A percentile compares a stretch with the other conserved stretches of the same genome.
These are phyloP conservation scores for Lamprologus sp. DNA, from an alignment of 2,113 vertebrate genomes.

Conservation along the genomic window DNA sequence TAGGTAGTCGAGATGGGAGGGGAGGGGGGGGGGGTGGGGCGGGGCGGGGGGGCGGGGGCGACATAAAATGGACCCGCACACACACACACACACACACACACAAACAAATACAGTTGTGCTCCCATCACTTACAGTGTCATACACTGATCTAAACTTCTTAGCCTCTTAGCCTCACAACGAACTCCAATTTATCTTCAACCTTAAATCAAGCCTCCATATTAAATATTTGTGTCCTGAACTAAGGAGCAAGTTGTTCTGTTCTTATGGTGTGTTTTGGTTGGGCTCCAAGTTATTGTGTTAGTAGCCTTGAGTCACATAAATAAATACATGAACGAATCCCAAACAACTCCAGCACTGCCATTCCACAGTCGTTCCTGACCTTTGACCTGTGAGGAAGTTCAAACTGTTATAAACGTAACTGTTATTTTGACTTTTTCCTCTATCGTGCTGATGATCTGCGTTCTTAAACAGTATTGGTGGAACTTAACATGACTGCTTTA, in stretches of 20 bases:
- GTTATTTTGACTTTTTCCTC: background rate
- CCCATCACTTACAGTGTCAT: background rate
- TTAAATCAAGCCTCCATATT: background rate
- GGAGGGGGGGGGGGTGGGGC: no score
- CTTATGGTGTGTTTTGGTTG: background rate
- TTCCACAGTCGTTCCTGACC: background rate
- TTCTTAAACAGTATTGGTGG: background rate
- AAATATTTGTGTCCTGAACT: background rate
- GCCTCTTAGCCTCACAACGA: background rate
- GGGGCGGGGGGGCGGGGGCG: fast-evolving
- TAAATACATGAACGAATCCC: background rate
- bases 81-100: background rate
- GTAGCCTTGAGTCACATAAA: background rate
- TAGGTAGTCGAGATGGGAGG: no score
- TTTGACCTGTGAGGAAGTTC: background rate
- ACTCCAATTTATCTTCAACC: background rate
- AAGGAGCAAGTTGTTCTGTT: background rate
- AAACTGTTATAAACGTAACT: background rate
- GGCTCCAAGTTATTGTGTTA: background rate
- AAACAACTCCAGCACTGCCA: background rate
- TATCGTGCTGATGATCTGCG: background rate
- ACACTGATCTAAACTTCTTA: background rate
- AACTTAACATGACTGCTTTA: background rate
- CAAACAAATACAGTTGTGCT: background rate
- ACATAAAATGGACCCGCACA: background rate